A percentile compares a stretch with the other conserved stretches of the same genome.
These are phyloP conservation scores for Sander vitreus DNA, from an alignment of 2,113 vertebrate species.

Conservation along the genomic window DNA sequence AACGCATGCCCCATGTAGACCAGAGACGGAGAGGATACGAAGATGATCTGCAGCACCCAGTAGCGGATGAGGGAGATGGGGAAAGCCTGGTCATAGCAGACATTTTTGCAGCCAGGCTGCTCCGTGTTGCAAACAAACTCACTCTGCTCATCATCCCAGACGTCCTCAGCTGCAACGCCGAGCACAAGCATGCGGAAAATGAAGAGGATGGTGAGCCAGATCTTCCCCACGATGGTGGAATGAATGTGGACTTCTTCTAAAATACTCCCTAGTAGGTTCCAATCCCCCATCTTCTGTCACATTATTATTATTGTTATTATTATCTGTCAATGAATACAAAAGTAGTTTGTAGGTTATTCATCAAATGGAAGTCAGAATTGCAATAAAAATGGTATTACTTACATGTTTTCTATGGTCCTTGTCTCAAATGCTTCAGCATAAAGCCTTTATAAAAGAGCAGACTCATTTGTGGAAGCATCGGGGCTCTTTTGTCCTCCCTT, in stretches of 20 bases:
- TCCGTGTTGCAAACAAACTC: slow-evolving; percentile 96
- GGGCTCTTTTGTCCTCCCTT: slow-evolving; percentile 28
- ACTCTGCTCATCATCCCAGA: slow-evolving; percentile 95
- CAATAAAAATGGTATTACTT: slow-evolving; percentile 32
- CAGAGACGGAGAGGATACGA: slow-evolving; percentile 94
- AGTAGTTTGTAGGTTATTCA: neutral
- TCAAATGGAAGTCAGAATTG: neutral
- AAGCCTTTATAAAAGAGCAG: slow-evolving; percentile 13
- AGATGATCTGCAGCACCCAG: slow-evolving; percentile 97
- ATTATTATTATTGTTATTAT: slow-evolving; percentile 71
- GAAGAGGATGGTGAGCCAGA: slow-evolving; percentile 97
- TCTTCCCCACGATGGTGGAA: slow-evolving; percentile 95
- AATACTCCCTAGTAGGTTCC: slow-evolving; percentile 94
- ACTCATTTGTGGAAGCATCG: neutral
- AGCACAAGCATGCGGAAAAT: slow-evolving; percentile 96
- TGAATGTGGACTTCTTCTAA: slow-evolving; percentile 96
- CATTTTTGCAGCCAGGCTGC: slow-evolving; percentile 94
- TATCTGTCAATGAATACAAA: slow-evolving; percentile 44
- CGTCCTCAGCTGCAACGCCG: slow-evolving; percentile 93
- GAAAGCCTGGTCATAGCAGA: slow-evolving; percentile 96
- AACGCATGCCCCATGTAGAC: slow-evolving; percentile 96
- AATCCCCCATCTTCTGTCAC: slow-evolving; percentile 93
- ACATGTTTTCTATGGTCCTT: slow-evolving; percentile 45
- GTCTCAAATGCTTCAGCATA: slow-evolving; percentile 9
- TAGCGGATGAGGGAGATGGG: slow-evolving; percentile 96